A percentile compares a stretch with the other conserved stretches of the same genome.
Conservation (phyloP, 1,140 invertebrate genomes). For the Archivesica marissinica region DNA sequence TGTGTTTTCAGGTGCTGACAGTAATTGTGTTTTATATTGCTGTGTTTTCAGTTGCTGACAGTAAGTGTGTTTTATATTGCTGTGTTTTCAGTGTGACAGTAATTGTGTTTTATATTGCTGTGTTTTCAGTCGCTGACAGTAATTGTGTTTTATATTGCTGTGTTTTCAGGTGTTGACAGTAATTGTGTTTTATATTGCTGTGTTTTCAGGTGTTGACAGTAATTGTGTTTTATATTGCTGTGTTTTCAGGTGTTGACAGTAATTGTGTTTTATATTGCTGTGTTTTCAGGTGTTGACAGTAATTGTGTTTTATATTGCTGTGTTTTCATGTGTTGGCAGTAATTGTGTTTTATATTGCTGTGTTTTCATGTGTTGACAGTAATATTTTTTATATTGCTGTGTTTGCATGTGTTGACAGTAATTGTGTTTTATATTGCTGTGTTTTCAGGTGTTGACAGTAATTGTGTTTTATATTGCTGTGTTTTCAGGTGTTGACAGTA, state of each 20-base stretch:
- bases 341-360: constrained; percentile 77
- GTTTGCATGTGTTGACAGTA: constrained; percentile 75
- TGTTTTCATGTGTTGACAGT: constrained; percentile 75
- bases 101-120: constrained; percentile 77
- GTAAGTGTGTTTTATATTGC: constrained; percentile 79
- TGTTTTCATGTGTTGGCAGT: constrained; percentile 75
- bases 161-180: constrained; percentile 75
- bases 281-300: constrained; percentile 75
- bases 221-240: constrained; percentile 77
- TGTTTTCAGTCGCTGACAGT: constrained; percentile 75
- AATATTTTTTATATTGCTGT: constrained; percentile 77
- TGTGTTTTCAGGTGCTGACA: constrained; percentile 73
- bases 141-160: constrained; percentile 77
- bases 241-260: constrained; percentile 75
- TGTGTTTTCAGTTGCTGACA: constrained; percentile 73
- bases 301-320: constrained; percentile 77
- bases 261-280: constrained; percentile 77
- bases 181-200: constrained; percentile 77
- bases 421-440: constrained; percentile 77
- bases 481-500: constrained; percentile 75
- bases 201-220: constrained; percentile 75
- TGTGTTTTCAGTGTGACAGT: too few relatives aligned
- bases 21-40: constrained; percentile 79
- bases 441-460: constrained; percentile 75
- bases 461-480: constrained; percentile 77